Conservation (phyloP, 2,113 vertebrate species). For the Pygoscelis antarcticus region DNA sequence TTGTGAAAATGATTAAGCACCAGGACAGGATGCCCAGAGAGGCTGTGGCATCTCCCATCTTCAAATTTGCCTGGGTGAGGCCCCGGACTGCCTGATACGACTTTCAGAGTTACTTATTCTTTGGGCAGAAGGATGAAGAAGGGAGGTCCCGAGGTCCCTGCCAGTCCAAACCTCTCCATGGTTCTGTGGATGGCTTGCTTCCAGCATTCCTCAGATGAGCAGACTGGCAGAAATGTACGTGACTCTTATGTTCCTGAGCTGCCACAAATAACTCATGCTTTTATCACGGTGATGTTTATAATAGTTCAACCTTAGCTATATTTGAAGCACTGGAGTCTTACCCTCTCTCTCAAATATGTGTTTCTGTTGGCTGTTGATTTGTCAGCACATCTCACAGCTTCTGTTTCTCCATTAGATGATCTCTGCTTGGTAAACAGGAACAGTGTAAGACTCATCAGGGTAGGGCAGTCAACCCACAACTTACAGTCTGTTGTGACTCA, state of each 20-base stretch:
- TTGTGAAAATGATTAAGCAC: not conserved
- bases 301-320: not conserved
- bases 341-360: rapidly evolving
- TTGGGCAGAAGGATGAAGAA: not conserved
- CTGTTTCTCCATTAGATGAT: not conserved
- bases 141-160: not conserved
- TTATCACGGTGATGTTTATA: rapidly evolving
- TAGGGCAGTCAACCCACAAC: not conserved
- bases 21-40: not conserved
- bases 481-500: not conserved
- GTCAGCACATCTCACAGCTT: not conserved
- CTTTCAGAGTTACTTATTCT: not conserved
- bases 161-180: not conserved
- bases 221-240: not conserved
- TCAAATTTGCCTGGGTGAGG: not conserved
- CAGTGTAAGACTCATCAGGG: slow-evolving; percentile 1
- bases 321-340: not conserved
- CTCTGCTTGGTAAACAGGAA: slow-evolving; percentile 32
- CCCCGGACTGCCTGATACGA: not conserved
- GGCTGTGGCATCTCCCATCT: not conserved
- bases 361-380: not conserved
- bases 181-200: not conserved
- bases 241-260: not conserved
- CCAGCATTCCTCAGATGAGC: not conserved
- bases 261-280: not conserved